Base-by-base conservation (phyloP, 1,140 invertebrate species). In the Micrasema minimum region DNA sequence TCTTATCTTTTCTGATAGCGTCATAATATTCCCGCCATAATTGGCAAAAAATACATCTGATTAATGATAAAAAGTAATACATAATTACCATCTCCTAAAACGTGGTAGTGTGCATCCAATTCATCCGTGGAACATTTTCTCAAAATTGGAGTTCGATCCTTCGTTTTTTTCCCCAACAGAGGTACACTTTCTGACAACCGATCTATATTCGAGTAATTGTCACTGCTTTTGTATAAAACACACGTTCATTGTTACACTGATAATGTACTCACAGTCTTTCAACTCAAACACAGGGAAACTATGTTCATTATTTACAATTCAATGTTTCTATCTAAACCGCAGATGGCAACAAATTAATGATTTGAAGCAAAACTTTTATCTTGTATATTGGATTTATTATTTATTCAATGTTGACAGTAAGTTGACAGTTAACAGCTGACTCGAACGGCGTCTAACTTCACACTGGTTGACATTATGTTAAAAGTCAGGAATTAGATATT, bases 371-470 rank as follows among this genome's bases (percentile, higher is more conserved):
- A n/a, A n/a, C n/a, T n/a, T n/a, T n/a, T n/a, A n/a, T n/a, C n/a
- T n/a, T n/a, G n/a, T n/a, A n/a, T n/a, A n/a, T n/a, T n/a, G n/a
- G n/a, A n/a, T n/a, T n/a, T n/a, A n/a, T n/a, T n/a, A n/a, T n/a
- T n/a, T 5, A n/a, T 2, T 16, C 43, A 46, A n/a, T n/a, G 5
- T 16, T 16, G 43, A 46, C n/a, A 46, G 16, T 16, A n/a, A n/a
- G n/a, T n/a, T n/a, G n/a, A n/a, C n/a, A n/a, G n/a, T n/a, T n/a
- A n/a, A n/a, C n/a, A n/a, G 3, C 10, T 3, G n/a, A n/a, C n/a
- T 16, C 43, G n/a, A 46, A 46, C 43, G 43, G 43, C n/a, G 16
- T 16, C 43, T n/a, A 46, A n/a, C 43, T 46, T 46, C 43, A 46
- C 43, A 46, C 43, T n/a, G 12, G 43, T 46, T 6, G 10, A n/a